Base-by-base conservation (phyloP, 2,113 vertebrate genomes). In the Marcusenius ussheri region DNA sequence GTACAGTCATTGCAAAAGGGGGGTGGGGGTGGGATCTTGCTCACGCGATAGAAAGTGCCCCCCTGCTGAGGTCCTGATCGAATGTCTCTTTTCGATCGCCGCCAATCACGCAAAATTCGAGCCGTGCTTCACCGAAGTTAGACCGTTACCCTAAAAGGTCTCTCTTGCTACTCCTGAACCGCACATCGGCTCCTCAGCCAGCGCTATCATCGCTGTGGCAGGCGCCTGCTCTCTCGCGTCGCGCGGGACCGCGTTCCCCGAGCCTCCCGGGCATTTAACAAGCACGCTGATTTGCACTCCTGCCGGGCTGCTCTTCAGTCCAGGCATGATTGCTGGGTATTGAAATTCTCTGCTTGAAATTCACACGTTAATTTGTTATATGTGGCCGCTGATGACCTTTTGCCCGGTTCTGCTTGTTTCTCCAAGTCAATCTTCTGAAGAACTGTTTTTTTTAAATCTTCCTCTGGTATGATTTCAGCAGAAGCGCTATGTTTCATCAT, bases 241-340 rank as follows among this genome's bases (percentile, higher is more conserved):
- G 0, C 15, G 0, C 35, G 0, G n/a, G 10, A 11, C 3, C 4
- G n/a, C 1, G 62, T n/a, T 19, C 13, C 31, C 0, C 13, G 0
- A 77, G 31, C 17, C 70, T 42, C 74, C 35, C 2, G 70, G 13
- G 5, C 31, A 0, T 80, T 42, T 80, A 42, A 42, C 70, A 39
- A 77, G 31, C 74, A 0, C 17, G 35, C 15, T 17, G 74, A 80
- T 80, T 80, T 19, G 15, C 31, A 15, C 74, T 80, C 31, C 35
- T 42, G 74, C 74, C 10, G 5, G 11, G 35, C 35, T 19, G 74
- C 3, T 42, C 74, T 42, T 39, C 74, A 17, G 31, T 19, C 13
- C 35, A 2, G 74, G 1, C 35, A 35, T 42, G 74, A 80, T 80
- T 80, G 35, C 35, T 80, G 13, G 3, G 15, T 42, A 42, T 80